Percentiles rank a stretch among this genome's conserved stretches.
Evolutionary conservation across 2,888 invertebrate species (phyloP).

Genomic region (Acleris literana): DNA sequence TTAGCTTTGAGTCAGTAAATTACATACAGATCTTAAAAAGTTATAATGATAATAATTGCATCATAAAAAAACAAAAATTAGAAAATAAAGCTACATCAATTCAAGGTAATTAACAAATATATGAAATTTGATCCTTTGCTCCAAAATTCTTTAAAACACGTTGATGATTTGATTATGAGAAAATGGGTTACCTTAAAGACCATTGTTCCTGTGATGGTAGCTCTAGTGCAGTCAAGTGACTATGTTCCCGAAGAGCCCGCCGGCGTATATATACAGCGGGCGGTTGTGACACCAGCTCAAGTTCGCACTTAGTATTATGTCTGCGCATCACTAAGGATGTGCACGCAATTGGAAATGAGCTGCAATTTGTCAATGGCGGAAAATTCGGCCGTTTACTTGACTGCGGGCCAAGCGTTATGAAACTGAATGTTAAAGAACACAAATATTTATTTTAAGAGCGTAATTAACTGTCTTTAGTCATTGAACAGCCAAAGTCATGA

Average conservation of each 20-base stretch:
- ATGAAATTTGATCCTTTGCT: not conserved
- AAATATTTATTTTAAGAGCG: conserved; percentile 22
- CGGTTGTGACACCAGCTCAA: conserved; percentile 71
- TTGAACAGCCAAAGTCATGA: too few relatives aligned
- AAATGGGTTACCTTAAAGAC: conserved; percentile 68
- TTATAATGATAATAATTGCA: too few relatives aligned
- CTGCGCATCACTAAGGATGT: conserved; percentile 72
- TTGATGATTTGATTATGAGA: not conserved
- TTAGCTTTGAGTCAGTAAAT: too few relatives aligned
- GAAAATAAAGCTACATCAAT: too few relatives aligned
- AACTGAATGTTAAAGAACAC: conserved; percentile 43
- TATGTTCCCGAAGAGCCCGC: conserved; percentile 64
- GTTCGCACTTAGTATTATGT: conserved; percentile 74
- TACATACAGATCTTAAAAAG: too few relatives aligned
- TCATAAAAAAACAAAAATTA: too few relatives aligned
- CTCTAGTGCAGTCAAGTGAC: conserved; percentile 66
- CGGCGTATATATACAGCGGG: conserved; percentile 67
- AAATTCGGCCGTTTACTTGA: conserved; percentile 73
- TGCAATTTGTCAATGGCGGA: conserved; percentile 76
- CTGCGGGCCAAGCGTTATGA: conserved; percentile 73
- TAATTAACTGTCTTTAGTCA: conserved; percentile 12
- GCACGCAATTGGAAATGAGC: conserved; percentile 79
- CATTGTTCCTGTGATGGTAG: conserved; percentile 68
- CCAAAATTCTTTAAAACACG: not conserved
- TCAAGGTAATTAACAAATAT: not conserved